Evolutionary conservation across 2,797 vertebrate genomes (phyloP).

Genomic region (Gymnoscopelus microlampas): DNA sequence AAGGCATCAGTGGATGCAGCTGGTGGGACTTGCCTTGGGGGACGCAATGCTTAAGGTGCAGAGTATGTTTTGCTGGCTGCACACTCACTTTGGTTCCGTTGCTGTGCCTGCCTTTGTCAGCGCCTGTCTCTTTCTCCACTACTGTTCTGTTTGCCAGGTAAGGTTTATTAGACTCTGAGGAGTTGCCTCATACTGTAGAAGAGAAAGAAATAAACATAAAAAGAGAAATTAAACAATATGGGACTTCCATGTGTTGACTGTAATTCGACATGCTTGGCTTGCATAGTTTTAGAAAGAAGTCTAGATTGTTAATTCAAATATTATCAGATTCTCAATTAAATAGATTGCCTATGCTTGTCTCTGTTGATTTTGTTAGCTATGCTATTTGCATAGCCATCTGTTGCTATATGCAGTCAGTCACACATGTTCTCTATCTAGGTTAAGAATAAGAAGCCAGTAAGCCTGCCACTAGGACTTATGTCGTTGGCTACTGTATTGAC

Average conservation of each 20-base stretch:
- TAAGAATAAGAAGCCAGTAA: slow-evolving; percentile 20
- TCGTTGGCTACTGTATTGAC: neutral
- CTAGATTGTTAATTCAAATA: slow-evolving; percentile 31
- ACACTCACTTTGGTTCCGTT: slow-evolving; percentile 41
- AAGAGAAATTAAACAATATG: neutral
- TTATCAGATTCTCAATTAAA: slow-evolving; percentile 1
- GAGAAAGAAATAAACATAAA: neutral
- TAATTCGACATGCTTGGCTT: neutral
- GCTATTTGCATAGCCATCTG: neutral
- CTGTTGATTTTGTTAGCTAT: neutral
- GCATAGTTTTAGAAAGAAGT: neutral
- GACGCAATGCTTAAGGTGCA: slow-evolving; percentile 37
- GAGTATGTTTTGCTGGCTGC: slow-evolving; percentile 45
- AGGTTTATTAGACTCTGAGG: slow-evolving; percentile 16
- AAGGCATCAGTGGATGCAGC: neutral
- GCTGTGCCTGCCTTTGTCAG: slow-evolving; percentile 47
- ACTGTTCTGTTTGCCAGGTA: slow-evolving; percentile 64
- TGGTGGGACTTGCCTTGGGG: slow-evolving; percentile 1
- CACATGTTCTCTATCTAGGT: neutral
- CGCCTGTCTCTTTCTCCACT: slow-evolving; percentile 54
- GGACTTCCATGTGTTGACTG: neutral
- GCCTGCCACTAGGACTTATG: slow-evolving; percentile 15
- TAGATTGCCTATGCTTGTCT: neutral
- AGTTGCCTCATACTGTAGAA: neutral
- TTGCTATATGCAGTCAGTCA: neutral